Evolutionary conservation across 1,140 invertebrate genomes (phyloP).

Genomic region (Zaprionus nigranus): DNA sequence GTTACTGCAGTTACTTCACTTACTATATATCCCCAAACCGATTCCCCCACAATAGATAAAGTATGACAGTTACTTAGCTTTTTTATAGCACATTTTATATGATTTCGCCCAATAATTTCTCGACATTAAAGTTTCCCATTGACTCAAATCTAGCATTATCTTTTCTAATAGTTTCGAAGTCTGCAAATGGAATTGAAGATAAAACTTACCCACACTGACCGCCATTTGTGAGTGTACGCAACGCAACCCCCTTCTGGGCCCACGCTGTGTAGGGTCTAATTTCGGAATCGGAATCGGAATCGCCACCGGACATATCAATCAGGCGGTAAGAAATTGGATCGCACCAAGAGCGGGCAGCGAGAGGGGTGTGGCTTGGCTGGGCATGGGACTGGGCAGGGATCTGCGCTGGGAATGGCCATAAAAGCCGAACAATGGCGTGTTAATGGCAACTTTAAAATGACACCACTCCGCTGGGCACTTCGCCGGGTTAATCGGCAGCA

Average conservation of each 20-base stretch:
- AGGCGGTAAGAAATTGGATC: slow-evolving; percentile 66
- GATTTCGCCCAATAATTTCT: background rate
- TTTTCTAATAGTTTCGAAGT: background rate
- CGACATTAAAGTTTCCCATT: background rate
- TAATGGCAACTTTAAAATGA: slow-evolving; percentile 82
- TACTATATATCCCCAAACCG: no score
- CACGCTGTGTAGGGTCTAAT: slow-evolving; percentile 23
- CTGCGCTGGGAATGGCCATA: slow-evolving; percentile 45
- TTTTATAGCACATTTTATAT: background rate
- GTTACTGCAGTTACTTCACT: background rate
- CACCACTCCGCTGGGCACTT: slow-evolving; percentile 46
- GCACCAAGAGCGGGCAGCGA: slow-evolving; percentile 1
- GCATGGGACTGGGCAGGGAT: background rate
- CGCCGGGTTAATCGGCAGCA: slow-evolving; percentile 9
- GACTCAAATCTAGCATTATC: background rate
- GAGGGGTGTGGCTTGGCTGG: background rate
- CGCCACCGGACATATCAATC: slow-evolving; percentile 68
- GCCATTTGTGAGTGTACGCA: slow-evolving; percentile 5
- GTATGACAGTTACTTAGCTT: background rate
- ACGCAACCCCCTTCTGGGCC: slow-evolving; percentile 2
- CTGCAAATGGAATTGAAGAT: background rate
- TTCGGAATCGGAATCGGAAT: slow-evolving; percentile 38
- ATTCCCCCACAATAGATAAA: background rate
- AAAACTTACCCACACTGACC: slow-evolving; percentile 16
- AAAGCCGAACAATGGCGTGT: slow-evolving; percentile 75